Evolutionary conservation across 1,140 invertebrate genomes (phyloP), one percentile per base, ranked within the genome.

Genomic region (Drosophila erecta): DNA sequence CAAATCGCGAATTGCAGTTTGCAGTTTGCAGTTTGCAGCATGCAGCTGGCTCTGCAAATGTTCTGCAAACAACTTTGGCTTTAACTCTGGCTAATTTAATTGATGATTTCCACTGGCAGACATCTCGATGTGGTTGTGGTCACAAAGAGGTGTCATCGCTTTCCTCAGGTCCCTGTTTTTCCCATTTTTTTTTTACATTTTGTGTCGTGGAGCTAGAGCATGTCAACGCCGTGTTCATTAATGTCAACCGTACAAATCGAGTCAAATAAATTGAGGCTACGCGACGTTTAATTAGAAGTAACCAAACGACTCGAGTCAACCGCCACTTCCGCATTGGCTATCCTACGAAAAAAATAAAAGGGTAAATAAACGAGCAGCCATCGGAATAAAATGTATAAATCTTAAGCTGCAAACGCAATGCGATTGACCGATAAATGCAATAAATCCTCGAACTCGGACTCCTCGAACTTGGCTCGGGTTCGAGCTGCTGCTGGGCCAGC

Each of bases 401-500:
- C 81, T 87, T 79, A 20, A 73, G 49, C 60, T 71, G 73, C 70
- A 70, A 81, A 77, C 83, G 79, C 81, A 71, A 83, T 87, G 71
- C 81, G 81, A 87, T 86, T 87, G 83, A 44, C 43, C 83, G 81
- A 86, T 86, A 86, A 86, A 76, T 78, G 81, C 83, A 81, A 86
- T 86, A 86, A 86, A 86, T 86, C 79, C 81, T 57, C 41, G 41
- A 38, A n/a, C 66, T 60, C 43, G 51, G 44, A 7, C 58, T 49
- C 46, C 24, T 43, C 35, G 46, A 55, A 73, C 78, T 64, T 53
- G 60, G 61, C 37, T 53, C 30, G 41, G 51, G 57, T 57, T 79
- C 46, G 76, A 40, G 71, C 59, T 46, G 47, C 59, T 59, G 53
- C 75, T 54, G 66, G 59, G 49, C 55, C 71, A 60, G 83, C 83